A percentile compares a stretch with the other conserved stretches of the same genome.
Evolutionary conservation across 2,888 invertebrate genomes (phyloP).

Genomic region (Cataglyphis altisquamis): DNA sequence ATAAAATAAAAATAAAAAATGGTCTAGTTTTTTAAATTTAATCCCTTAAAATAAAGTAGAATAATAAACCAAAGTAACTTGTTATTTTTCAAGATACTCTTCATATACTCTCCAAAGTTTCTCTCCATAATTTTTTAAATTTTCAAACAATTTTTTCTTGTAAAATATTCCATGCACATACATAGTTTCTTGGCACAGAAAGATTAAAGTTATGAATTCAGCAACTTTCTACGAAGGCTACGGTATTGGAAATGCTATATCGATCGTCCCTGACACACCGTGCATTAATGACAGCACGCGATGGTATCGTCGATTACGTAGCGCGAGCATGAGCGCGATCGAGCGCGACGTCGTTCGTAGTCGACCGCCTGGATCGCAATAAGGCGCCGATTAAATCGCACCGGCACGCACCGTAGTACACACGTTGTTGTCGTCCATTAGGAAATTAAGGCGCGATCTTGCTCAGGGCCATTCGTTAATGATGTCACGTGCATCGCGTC

Average conservation of each 20-base stretch:
- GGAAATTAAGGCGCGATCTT: constrained; percentile 54
- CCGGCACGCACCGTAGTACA: constrained; percentile 29
- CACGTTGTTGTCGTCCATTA: constrained; percentile 49
- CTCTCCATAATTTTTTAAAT: neutral
- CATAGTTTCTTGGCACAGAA: neutral
- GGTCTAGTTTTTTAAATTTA: neutral
- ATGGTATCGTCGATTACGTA: constrained; percentile 59
- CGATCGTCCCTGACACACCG: constrained; percentile 71
- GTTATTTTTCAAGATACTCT: neutral
- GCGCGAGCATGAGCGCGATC: constrained; percentile 34
- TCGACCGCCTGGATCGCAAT: constrained; percentile 55
- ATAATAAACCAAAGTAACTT: neutral
- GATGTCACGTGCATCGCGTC: constrained; percentile 43
- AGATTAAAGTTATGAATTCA: neutral
- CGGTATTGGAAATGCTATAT: constrained; percentile 1
- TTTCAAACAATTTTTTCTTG: neutral
- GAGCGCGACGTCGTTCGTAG: constrained; percentile 54
- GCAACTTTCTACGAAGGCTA: neutral
- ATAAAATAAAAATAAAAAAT: neutral
- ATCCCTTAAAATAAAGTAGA: neutral
- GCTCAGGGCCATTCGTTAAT: constrained; percentile 35
- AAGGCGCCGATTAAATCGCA: constrained; percentile 57
- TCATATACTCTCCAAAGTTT: neutral
- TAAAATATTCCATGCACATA: neutral
- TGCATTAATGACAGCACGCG: constrained; percentile 25